A percentile compares a stretch with the other conserved stretches of the same genome.
Evolutionary conservation across 1,140 invertebrate genomes (phyloP).

Genomic region (Drosophila elegans): DNA sequence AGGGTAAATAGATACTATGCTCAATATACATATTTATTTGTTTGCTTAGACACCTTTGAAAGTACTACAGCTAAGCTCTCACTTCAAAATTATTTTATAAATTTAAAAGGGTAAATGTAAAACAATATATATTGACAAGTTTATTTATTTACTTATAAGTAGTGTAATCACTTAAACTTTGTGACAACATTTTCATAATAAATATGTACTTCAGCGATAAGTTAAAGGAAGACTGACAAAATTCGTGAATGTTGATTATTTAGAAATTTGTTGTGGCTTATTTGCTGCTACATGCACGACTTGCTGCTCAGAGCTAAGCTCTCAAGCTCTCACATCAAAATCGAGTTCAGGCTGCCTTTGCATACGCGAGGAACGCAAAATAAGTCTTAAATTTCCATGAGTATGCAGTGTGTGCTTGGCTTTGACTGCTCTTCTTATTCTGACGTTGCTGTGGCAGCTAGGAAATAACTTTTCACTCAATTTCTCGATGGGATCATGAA

Average conservation of each 20-base stretch:
- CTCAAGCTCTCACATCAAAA: slow-evolving; percentile 23
- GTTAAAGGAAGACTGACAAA: neutral
- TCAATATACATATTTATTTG: too few relatives aligned
- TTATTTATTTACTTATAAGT: too few relatives aligned
- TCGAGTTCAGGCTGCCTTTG: slow-evolving; percentile 57
- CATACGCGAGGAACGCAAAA: slow-evolving; percentile 42
- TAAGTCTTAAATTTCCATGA: slow-evolving; percentile 50
- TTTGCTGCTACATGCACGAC: slow-evolving; percentile 8
- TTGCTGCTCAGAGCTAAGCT: slow-evolving; percentile 15
- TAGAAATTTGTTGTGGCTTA: neutral
- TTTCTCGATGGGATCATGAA: slow-evolving; percentile 62
- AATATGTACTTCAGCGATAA: neutral
- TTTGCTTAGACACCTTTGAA: too few relatives aligned
- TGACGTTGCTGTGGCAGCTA: slow-evolving; percentile 29
- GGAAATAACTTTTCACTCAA: slow-evolving; percentile 67
- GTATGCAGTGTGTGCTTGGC: neutral
- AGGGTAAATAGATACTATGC: too few relatives aligned
- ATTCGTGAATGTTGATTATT: neutral
- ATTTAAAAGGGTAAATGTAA: too few relatives aligned
- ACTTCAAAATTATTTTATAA: too few relatives aligned
- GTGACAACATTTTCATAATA: neutral
- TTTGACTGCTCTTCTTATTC: neutral
- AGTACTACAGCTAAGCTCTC: too few relatives aligned
- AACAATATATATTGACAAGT: too few relatives aligned
- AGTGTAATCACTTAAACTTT: neutral